Percentiles rank a stretch among this genome's conserved stretches.
Evolutionary conservation across 2,113 vertebrate species (phyloP).

Genomic region (Petroica traversi): DNA sequence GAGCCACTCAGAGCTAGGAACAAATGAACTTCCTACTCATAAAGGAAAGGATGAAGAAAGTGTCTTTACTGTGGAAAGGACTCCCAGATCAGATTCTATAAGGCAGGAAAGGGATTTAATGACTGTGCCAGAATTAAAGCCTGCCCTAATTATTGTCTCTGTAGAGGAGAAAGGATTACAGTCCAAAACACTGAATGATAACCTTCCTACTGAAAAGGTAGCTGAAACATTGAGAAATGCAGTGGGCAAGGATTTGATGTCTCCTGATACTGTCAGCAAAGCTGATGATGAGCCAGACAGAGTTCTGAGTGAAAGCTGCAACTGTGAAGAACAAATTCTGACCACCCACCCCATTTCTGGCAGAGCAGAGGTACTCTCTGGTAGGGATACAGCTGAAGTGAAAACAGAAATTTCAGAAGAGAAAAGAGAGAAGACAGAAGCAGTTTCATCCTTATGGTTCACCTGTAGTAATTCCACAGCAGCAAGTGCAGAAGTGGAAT

Average conservation of each 20-base stretch:
- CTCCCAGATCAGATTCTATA: background rate
- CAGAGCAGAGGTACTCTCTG: background rate
- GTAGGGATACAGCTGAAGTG: background rate
- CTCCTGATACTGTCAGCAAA: background rate
- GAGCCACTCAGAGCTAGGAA: background rate
- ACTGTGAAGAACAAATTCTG: background rate
- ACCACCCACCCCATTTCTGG: background rate
- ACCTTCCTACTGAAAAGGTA: background rate
- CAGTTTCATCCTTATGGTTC: background rate
- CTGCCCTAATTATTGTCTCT: conserved; percentile 22
- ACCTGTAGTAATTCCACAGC: background rate
- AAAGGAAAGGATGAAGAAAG: background rate
- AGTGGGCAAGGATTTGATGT: background rate
- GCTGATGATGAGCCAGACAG: background rate
- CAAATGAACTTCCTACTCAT: background rate
- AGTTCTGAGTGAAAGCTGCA: background rate
- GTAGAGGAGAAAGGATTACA: conserved; percentile 55
- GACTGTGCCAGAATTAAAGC: background rate
- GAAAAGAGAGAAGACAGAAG: background rate
- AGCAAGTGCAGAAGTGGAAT: background rate
- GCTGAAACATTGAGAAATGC: background rate
- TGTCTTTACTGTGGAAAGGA: background rate
- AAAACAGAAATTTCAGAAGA: background rate
- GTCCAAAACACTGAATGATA: background rate
- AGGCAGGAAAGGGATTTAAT: background rate